Percentiles rank a stretch among this genome's conserved stretches.
Conservation (phyloP, 2,888 invertebrate species). For the Spisula subtruncata region DNA sequence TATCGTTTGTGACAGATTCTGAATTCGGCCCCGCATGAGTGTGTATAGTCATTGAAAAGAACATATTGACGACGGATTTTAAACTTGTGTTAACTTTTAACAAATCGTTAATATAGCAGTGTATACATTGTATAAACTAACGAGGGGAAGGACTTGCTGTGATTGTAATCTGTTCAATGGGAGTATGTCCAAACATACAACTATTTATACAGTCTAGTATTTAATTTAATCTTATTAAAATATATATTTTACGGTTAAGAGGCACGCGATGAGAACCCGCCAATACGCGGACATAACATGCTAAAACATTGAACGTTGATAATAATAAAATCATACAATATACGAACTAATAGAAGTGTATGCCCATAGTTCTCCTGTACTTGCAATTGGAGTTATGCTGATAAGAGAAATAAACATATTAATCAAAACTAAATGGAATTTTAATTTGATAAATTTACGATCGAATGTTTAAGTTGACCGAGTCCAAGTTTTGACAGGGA, state of each 20-base stretch:
- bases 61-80: constrained; percentile 20
- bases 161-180: constrained; percentile 32
- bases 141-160: constrained; percentile 15
- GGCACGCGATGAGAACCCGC: constrained; percentile 35
- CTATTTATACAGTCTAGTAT: constrained; percentile 43
- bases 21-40: not conserved
- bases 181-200: constrained; percentile 41
- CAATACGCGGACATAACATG: not conserved
- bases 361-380: not conserved
- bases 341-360: not conserved
- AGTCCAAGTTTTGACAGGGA: not conserved
- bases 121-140: not conserved
- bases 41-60: not conserved
- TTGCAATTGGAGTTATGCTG: not conserved
- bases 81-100: constrained; percentile 22
- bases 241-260: not conserved
- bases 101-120: not conserved
- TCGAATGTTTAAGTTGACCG: constrained; percentile 19
- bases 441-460: constrained; percentile 20
- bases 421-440: constrained; percentile 17
- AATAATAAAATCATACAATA: no score
- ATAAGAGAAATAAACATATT: constrained; percentile 10
- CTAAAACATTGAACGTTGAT: not conserved
- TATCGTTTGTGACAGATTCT: not conserved
- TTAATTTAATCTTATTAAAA: constrained; percentile 50